Evolutionary conservation across 2,113 vertebrate genomes (phyloP), one percentile per base, ranked within the genome.

Genomic region (Ctenodactylus gundi): DNA sequence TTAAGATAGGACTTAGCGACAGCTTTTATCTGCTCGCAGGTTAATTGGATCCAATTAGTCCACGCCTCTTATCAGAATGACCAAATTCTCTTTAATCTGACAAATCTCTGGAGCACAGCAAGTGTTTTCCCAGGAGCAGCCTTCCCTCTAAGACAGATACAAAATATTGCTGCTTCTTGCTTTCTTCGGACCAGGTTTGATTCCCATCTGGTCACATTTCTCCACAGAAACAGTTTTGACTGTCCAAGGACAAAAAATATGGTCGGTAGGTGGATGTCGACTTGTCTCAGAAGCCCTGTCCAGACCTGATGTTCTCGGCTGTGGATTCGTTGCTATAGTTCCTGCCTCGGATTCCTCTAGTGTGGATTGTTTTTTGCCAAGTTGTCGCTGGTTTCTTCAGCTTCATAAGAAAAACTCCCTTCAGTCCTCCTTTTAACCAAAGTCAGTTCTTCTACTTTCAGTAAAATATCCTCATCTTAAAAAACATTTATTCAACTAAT

Each of bases 21-120:
- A 15, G 49, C 14, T 92, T 82, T 93, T 78, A 95, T 88, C 84
- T 82, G 75, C 60, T 68, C 14, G 36, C 39, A 49, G 72, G 81
- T 83, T 94, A 95, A 93, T 87, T 81, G 65, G 7, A 44, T 62
- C 85, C 64, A 87, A n/a, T 91, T 89, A 94, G 25, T 7, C 41
- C 21, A 0, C 14, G 64, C 3, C 8, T 44, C 86, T 95, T 92
- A 95, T 95, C 91, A 85, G 72, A 90, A 53, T 27, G 36, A 53
- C 0, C 1, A n/a, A 0, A 27, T 29, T 86, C 17, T 68, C 80
- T 93, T 68, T 49, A 82, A 81, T 68, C 80, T 91, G 41, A 88
- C 39, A 76, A 58, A 84, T 76, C 85, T 94, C 73, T 91, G 55
- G 60, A 76, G 46, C 18, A 58, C 0, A 80, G 27, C 13, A 44